phyloP scores from a whole-genome alignment of 2,888 invertebrate genomes.

The Stenichneumon culpator region DNA sequence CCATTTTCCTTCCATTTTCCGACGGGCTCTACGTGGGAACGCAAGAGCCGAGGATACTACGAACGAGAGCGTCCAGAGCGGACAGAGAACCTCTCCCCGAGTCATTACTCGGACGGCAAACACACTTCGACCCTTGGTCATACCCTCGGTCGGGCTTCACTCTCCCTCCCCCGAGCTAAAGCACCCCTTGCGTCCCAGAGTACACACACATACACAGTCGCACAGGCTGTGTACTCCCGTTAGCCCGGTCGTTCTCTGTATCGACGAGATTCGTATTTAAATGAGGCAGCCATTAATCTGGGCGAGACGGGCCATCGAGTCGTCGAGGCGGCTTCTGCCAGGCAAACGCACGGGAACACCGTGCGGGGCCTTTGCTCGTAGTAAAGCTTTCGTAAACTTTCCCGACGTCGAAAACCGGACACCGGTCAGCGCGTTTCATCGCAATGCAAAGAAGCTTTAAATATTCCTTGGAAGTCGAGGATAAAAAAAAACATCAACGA shows the following conservation, averaged over 20 bases:
- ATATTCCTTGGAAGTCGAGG: conserved; percentile 72
- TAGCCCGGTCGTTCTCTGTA: conserved; percentile 77
- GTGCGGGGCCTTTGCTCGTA: conserved; percentile 22
- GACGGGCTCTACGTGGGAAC: conserved; percentile 34
- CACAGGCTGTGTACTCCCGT: conserved; percentile 19
- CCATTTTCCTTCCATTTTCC: conserved; percentile 79
- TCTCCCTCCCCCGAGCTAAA: conserved; percentile 40
- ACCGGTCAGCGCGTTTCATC: conserved; percentile 81
- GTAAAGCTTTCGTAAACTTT: conserved; percentile 68
- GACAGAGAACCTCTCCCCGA: conserved; percentile 78
- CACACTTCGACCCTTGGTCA: conserved; percentile 84
- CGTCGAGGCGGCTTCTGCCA: conserved; percentile 69
- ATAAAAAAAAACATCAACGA: conserved; percentile 57
- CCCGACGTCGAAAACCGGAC: conserved; percentile 75
- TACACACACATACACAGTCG: conserved; percentile 48
- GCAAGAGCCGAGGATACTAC: conserved; percentile 53
- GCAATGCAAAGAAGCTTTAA: conserved; percentile 74
- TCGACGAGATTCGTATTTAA: conserved; percentile 85
- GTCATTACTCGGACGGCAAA: conserved; percentile 85
- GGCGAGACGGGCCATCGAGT: conserved; percentile 81
- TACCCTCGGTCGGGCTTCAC: conserved; percentile 74
- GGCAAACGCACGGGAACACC: conserved; percentile 64
- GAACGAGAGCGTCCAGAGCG: conserved; percentile 57
- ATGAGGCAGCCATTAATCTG: conserved; percentile 84
- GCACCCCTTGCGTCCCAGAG: conserved; percentile 49